These are phyloP conservation scores for Gymnorhina tibicen DNA, from an alignment of 2,113 vertebrate species.

Conservation along the genomic window DNA sequence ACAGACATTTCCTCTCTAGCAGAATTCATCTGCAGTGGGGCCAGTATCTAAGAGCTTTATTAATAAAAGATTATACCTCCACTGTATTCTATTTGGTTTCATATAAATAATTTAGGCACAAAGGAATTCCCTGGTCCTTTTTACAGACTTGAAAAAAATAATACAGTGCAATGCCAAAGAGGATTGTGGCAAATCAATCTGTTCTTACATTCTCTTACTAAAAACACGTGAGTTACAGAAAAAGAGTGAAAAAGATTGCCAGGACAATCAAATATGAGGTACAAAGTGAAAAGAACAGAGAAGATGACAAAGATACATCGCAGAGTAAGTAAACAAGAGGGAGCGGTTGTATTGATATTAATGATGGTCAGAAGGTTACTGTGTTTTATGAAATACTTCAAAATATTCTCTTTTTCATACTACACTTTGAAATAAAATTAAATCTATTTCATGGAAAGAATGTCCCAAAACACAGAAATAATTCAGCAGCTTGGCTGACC, in stretches of 20 bases:
- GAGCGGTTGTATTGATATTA: background rate
- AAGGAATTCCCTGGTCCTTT: background rate
- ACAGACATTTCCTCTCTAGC: background rate
- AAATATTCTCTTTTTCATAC: background rate
- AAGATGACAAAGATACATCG: background rate
- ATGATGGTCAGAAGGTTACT: background rate
- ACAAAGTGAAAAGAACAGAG: background rate
- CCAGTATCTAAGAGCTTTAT: background rate
- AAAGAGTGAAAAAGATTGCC: background rate
- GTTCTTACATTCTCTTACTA: background rate
- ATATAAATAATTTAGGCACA: slow-evolving; percentile 21
- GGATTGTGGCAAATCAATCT: background rate
- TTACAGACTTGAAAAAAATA: background rate
- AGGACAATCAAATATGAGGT: background rate
- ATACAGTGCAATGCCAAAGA: background rate
- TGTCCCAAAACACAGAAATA: background rate
- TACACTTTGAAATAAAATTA: background rate
- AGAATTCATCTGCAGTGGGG: background rate
- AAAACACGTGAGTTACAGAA: background rate
- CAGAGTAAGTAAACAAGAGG: background rate
- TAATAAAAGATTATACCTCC: slow-evolving; percentile 33
- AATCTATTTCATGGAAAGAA: background rate
- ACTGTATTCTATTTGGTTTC: background rate
- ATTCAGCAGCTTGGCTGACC: background rate
- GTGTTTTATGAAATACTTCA: background rate